Evolutionary conservation across 1,140 invertebrate species (phyloP).

Genomic region (Drosophila mauritiana): DNA sequence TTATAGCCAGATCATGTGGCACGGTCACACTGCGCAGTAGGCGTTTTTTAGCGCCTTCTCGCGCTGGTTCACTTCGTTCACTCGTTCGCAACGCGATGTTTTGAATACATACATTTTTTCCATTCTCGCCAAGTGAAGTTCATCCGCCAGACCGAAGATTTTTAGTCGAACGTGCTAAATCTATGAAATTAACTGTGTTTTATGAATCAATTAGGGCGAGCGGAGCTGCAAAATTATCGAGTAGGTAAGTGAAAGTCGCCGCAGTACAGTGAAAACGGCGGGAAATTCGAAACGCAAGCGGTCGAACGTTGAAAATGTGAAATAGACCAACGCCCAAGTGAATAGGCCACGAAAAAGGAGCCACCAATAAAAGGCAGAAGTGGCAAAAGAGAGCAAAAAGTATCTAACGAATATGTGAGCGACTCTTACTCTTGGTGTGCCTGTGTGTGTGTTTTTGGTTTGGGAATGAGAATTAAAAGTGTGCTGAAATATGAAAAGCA

Average conservation of each 20-base stretch:
- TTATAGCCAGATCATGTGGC: background rate
- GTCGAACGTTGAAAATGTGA: slow-evolving; percentile 43
- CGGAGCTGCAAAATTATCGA: slow-evolving; percentile 67
- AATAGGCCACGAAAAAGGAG: slow-evolving; percentile 33
- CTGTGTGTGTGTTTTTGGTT: background rate
- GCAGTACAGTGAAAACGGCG: slow-evolving; percentile 45
- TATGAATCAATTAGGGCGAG: slow-evolving; percentile 76
- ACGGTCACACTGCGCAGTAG: slow-evolving; percentile 5
- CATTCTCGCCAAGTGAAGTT: slow-evolving; percentile 75
- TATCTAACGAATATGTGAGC: slow-evolving; percentile 54
- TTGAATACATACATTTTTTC: slow-evolving; percentile 79
- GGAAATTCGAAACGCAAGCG: slow-evolving; percentile 13
- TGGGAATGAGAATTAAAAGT: background rate
- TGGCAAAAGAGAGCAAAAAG: slow-evolving; percentile 51
- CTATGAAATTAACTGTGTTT: slow-evolving; percentile 72
- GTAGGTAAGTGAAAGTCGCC: slow-evolving; percentile 71
- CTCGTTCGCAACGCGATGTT: slow-evolving; percentile 46
- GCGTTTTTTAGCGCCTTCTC: slow-evolving; percentile 15
- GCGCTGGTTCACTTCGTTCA: slow-evolving; percentile 12
- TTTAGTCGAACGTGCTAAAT: slow-evolving; percentile 62
- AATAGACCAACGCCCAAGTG: slow-evolving; percentile 77
- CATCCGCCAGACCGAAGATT: slow-evolving; percentile 69
- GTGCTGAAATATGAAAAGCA: slow-evolving; percentile 2
- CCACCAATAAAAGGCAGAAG: slow-evolving; percentile 17
- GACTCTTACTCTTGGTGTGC: slow-evolving; percentile 3